phyloP scores from a whole-genome alignment of 2,113 vertebrate species.

The Muscicapa adusta region DNA sequence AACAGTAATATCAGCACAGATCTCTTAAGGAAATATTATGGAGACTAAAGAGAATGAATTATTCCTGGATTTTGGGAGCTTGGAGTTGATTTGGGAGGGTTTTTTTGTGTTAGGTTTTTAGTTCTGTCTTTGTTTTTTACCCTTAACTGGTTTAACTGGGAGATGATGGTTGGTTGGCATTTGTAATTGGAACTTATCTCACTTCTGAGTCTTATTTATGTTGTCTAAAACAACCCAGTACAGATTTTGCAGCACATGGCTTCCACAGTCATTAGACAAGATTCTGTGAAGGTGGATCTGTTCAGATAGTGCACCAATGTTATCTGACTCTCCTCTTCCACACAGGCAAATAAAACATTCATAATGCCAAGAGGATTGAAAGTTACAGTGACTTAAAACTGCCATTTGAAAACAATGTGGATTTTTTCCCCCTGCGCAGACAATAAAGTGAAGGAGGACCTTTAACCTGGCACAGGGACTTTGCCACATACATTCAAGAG shows the following conservation, averaged over 20 bases:
- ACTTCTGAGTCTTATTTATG: background rate
- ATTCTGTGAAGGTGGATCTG: background rate
- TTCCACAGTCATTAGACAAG: background rate
- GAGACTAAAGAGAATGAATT: background rate
- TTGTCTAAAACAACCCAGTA: background rate
- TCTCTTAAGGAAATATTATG: background rate
- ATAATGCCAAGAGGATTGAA: background rate
- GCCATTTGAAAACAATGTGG: background rate
- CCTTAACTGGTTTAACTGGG: background rate
- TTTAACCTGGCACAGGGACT: background rate
- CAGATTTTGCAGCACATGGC: background rate
- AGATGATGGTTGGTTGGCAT: background rate
- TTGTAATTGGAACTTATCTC: background rate
- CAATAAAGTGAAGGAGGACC: background rate
- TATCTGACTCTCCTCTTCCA: background rate
- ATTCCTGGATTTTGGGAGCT: background rate
- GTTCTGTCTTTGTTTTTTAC: background rate
- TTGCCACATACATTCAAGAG: background rate
- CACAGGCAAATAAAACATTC: background rate
- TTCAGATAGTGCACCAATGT: background rate
- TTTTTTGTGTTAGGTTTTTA: background rate
- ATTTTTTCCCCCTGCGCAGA: background rate
- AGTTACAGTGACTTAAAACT: background rate
- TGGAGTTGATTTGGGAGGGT: accelerated
- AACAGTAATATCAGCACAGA: background rate